Conservation (phyloP, 2,797 vertebrate species). For the Crenichthys baileyi region DNA sequence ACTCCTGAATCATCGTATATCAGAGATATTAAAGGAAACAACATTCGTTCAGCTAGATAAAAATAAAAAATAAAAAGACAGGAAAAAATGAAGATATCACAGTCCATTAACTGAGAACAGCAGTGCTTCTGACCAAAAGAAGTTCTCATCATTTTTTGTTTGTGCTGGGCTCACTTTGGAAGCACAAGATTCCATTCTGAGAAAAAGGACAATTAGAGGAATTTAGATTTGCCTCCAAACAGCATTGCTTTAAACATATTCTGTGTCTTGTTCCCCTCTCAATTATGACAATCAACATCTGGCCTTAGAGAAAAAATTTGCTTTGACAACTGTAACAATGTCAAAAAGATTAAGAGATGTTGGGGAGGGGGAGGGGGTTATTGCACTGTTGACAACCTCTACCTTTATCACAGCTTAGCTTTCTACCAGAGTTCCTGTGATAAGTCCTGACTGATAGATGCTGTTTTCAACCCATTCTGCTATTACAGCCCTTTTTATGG, state of each 20-base stretch:
- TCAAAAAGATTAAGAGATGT: neutral
- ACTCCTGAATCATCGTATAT: constrained; percentile 12
- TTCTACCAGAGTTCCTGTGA: constrained; percentile 44
- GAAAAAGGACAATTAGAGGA: constrained; percentile 49
- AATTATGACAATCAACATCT: neutral
- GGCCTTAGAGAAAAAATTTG: neutral
- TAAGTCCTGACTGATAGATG: constrained; percentile 56
- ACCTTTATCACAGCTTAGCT: neutral
- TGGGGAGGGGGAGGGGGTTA: neutral
- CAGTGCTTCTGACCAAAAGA: constrained; percentile 32
- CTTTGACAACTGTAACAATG: neutral
- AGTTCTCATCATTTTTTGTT: constrained; percentile 47
- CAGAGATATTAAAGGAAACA: constrained; percentile 37
- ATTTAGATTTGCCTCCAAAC: constrained; percentile 50
- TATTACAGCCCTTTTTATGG: constrained; percentile 48
- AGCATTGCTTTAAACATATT: constrained; percentile 53
- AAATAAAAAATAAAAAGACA: constrained; percentile 32
- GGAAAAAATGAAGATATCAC: constrained; percentile 50
- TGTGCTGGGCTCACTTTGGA: constrained; percentile 52
- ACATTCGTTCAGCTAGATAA: constrained; percentile 22
- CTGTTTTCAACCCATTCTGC: constrained; percentile 48
- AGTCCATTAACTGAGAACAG: constrained; percentile 54
- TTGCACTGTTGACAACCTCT: neutral
- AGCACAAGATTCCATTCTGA: constrained; percentile 36
- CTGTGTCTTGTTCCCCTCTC: constrained; percentile 49